Evolutionary conservation across 2,797 vertebrate genomes (phyloP), one percentile per base, ranked within the genome.

Genomic region (Megaceryle alcyon): DNA sequence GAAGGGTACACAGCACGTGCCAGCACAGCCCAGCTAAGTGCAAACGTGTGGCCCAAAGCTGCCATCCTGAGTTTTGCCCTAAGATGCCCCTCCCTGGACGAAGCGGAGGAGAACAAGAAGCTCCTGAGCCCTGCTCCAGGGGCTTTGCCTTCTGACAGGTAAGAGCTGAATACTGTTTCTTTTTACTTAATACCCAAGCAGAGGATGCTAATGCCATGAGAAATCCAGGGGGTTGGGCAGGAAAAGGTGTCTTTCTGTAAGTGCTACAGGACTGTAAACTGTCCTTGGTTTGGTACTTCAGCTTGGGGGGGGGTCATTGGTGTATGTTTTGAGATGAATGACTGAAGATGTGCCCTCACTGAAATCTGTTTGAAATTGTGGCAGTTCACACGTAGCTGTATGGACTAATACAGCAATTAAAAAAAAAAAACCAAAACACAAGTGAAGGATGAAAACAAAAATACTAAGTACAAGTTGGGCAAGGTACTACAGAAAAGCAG

Each of bases 311-410:
- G 35, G 26, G 68, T 68, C 4, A 2, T 31, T 3, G 10, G 44
- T 39, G 29, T 20, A 5, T 46, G 64, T 41, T n/a, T 25, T 23
- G 70, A 12, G 46, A 10, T 13, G 39, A 26, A 15, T 6, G 23
- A 5, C 41, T 9, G 8, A 26, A 18, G 37, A 28, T 11, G 43
- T 22, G 37, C 23, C 77, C n/a, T 39, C 49, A 12, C 6, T 78
- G 48, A 49, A 15, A 26, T 33, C 66, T 13, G 25, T 12, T 3
- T 39, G 68, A 31, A 61, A 68, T 41, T 5, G 1, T 7, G 6
- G 5, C 44, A 53, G 20, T 43, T 41, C 18, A 3, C 35, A 25
- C 6, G 1, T 1, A 35, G 20, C 25, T 17, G 1, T 1, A 17
- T 0, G 1, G 15, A 29, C 29, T 33, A 26, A 26, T 33, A 25